Conservation (phyloP, 1,140 invertebrate genomes). For the Ostrea denselamellosa region DNA sequence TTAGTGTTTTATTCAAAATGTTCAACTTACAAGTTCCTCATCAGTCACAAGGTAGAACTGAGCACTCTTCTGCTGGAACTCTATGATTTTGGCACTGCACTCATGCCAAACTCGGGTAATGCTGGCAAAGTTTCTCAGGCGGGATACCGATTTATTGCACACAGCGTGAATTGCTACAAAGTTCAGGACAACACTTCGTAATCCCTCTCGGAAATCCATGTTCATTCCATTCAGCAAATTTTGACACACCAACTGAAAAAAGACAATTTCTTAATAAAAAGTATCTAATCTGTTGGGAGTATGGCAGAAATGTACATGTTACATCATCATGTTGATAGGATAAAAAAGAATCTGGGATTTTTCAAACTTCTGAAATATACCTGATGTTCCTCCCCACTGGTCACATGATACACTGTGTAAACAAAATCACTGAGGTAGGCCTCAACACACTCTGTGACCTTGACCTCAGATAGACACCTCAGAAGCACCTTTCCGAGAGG, state of each 20-base stretch:
- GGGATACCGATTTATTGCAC: constrained; percentile 22
- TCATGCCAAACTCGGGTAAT: constrained; percentile 56
- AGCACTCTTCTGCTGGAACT: constrained; percentile 50
- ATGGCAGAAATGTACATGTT: neutral
- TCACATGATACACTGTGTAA: constrained; percentile 57
- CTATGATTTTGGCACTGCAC: constrained; percentile 42
- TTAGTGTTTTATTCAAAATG: no score
- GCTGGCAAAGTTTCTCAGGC: constrained; percentile 53
- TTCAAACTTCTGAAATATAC: constrained; percentile 41
- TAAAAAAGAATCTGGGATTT: neutral
- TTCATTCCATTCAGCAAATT: constrained; percentile 31
- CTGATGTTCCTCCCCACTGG: constrained; percentile 49
- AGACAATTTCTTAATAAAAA: neutral
- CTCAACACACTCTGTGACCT: constrained; percentile 45
- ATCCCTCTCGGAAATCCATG: constrained; percentile 18
- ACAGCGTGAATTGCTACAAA: constrained; percentile 53
- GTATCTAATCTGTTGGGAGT: neutral
- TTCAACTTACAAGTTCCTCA: constrained; percentile 60
- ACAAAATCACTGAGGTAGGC: constrained; percentile 63
- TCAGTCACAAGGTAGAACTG: constrained; percentile 46
- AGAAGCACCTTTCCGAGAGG: constrained; percentile 31
- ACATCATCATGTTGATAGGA: no score
- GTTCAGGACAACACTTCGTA: constrained; percentile 12
- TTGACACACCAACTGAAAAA: constrained; percentile 50
- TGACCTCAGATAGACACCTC: constrained; percentile 3